phyloP scores from a whole-genome alignment of 2,888 invertebrate species.

The Alitta virens region DNA sequence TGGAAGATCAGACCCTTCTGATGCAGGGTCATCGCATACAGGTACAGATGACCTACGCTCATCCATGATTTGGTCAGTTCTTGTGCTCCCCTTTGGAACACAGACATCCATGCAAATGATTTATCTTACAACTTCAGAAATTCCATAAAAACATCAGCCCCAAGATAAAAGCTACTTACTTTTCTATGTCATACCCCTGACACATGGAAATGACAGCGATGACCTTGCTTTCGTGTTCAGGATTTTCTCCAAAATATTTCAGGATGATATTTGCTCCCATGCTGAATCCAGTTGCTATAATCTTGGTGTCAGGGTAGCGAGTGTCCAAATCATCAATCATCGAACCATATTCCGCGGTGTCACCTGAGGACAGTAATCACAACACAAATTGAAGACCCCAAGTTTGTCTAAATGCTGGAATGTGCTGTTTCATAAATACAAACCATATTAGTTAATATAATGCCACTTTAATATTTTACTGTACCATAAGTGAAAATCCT shows the following conservation, averaged over 20 bases:
- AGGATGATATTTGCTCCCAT: conserved; percentile 89
- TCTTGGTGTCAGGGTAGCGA: conserved; percentile 73
- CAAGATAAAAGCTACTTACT: conserved; percentile 66
- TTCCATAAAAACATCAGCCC: neutral
- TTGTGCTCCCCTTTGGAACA: conserved; percentile 7
- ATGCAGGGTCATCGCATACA: conserved; percentile 91
- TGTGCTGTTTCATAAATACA: neutral
- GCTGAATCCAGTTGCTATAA: conserved; percentile 87
- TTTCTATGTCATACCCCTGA: conserved; percentile 88
- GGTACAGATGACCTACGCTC: conserved; percentile 83
- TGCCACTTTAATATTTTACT: conserved; percentile 38
- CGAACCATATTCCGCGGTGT: conserved; percentile 81
- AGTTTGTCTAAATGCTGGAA: no score
- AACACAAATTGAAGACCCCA: neutral
- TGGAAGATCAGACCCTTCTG: conserved; percentile 83
- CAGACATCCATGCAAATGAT: no score
- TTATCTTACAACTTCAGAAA: neutral
- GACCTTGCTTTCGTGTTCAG: conserved; percentile 59
- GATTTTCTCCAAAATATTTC: conserved; percentile 84
- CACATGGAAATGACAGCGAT: conserved; percentile 89
- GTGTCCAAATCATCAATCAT: conserved; percentile 76
- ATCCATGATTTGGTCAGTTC: conserved; percentile 67
- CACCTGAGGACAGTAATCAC: no score
- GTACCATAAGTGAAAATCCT: conserved; percentile 91
- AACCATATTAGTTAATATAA: neutral